phyloP scores from a whole-genome alignment of 2,797 vertebrate species.

The Alca torda region DNA sequence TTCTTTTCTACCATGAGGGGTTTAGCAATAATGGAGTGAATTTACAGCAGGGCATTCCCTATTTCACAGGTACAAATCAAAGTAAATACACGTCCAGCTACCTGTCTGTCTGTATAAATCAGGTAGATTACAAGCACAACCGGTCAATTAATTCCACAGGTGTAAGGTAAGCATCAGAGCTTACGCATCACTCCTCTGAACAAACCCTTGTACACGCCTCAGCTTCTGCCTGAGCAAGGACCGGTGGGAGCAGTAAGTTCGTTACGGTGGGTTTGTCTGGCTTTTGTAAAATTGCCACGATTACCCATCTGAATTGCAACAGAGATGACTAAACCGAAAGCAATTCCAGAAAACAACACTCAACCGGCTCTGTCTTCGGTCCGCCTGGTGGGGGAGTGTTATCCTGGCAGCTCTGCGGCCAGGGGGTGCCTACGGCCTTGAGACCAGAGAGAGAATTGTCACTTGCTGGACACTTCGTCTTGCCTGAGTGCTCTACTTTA shows the following conservation, averaged over 20 bases:
- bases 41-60: neutral
- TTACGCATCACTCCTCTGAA: neutral
- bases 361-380: neutral
- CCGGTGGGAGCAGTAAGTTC: neutral
- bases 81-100: neutral
- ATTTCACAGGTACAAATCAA: neutral
- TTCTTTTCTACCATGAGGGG: neutral
- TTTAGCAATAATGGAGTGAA: neutral
- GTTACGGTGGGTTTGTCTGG: neutral
- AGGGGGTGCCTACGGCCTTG: accelerated
- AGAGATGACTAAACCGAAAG: neutral
- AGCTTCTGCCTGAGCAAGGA: neutral
- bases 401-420: neutral
- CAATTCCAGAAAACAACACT: neutral
- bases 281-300: neutral
- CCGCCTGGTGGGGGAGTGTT: neutral
- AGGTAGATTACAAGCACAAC: neutral
- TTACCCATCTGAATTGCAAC: neutral
- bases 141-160: neutral
- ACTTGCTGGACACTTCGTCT: neutral
- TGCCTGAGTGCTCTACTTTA: neutral
- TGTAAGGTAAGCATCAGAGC: neutral
- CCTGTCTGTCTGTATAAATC: neutral
- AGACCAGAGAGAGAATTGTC: neutral
- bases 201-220: neutral